Evolutionary conservation across 2,888 invertebrate species (phyloP).

Genomic region (Eugnorisma glareosa): DNA sequence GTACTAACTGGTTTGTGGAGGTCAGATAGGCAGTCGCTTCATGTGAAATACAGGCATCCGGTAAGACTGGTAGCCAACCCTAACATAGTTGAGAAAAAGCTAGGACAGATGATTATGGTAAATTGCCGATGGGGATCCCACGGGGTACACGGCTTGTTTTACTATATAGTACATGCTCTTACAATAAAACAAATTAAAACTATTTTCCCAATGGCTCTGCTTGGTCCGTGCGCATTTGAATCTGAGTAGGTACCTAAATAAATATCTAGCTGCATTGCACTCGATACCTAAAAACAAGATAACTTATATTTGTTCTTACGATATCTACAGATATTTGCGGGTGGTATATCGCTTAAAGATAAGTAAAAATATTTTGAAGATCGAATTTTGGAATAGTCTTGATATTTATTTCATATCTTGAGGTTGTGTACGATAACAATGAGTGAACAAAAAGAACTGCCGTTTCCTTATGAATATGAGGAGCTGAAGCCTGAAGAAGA

Average conservation of each 20-base stretch:
- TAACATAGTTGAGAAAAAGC: too few relatives aligned
- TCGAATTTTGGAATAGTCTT: not conserved
- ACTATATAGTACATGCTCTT: not conserved
- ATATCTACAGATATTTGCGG: constrained; percentile 1
- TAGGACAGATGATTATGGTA: too few relatives aligned
- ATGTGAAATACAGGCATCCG: too few relatives aligned
- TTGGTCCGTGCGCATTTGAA: not conserved
- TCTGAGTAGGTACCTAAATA: not conserved
- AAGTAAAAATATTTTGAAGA: not conserved
- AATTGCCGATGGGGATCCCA: too few relatives aligned
- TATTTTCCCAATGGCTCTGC: not conserved
- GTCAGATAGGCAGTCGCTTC: too few relatives aligned
- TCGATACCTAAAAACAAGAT: not conserved
- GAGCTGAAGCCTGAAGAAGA: constrained; percentile 46
- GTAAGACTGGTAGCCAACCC: too few relatives aligned
- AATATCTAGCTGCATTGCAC: not conserved
- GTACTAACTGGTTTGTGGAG: too few relatives aligned
- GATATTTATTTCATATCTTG: not conserved
- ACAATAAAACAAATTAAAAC: not conserved
- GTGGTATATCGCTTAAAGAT: not conserved
- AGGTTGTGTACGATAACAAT: constrained; percentile 31
- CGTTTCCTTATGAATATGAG: constrained; percentile 48
- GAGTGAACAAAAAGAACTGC: constrained; percentile 31
- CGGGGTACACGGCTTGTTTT: not conserved
- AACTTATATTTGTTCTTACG: not conserved